Evolutionary conservation across 2,888 invertebrate genomes (phyloP).

Genomic region (Hermaeophaga mercurialis): DNA sequence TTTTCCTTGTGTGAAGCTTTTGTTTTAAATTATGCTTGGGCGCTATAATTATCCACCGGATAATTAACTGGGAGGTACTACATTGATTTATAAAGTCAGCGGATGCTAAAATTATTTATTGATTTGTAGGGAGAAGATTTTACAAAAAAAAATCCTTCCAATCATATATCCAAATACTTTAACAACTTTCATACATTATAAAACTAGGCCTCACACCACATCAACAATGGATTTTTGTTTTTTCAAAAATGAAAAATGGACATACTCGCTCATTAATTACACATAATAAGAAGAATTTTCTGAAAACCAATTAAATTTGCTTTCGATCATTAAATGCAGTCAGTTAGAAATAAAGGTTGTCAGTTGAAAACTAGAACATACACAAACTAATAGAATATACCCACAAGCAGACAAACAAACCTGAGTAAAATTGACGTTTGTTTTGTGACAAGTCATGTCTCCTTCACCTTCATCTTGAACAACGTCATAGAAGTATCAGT

Average conservation of each 20-base stretch:
- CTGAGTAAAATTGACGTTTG: slow-evolving; percentile 34
- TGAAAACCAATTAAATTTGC: too few relatives aligned
- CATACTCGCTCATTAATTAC: too few relatives aligned
- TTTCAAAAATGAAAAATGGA: too few relatives aligned
- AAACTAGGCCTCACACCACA: too few relatives aligned
- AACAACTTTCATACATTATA: too few relatives aligned
- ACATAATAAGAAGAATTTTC: too few relatives aligned
- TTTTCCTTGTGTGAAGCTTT: slow-evolving; percentile 40
- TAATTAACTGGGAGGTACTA: slow-evolving; percentile 33
- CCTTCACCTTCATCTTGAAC: slow-evolving; percentile 20
- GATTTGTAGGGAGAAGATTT: too few relatives aligned
- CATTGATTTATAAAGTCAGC: slow-evolving; percentile 15
- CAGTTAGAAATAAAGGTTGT: slow-evolving; percentile 11
- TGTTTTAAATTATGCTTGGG: slow-evolving; percentile 42
- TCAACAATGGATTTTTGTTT: too few relatives aligned
- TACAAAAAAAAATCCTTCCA: too few relatives aligned
- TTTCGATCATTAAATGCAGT: too few relatives aligned
- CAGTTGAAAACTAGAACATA: neutral
- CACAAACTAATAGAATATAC: slow-evolving; percentile 15
- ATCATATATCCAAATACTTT: too few relatives aligned
- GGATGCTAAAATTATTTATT: slow-evolving; percentile 24
- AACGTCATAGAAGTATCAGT: slow-evolving; percentile 25
- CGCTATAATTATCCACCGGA: slow-evolving; percentile 35
- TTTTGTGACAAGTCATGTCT: slow-evolving; percentile 31
- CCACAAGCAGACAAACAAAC: slow-evolving; percentile 22